These are phyloP conservation scores for Synanthedon andrenaeformis DNA, from an alignment of 2,888 invertebrate genomes.

Conservation along the genomic window DNA sequence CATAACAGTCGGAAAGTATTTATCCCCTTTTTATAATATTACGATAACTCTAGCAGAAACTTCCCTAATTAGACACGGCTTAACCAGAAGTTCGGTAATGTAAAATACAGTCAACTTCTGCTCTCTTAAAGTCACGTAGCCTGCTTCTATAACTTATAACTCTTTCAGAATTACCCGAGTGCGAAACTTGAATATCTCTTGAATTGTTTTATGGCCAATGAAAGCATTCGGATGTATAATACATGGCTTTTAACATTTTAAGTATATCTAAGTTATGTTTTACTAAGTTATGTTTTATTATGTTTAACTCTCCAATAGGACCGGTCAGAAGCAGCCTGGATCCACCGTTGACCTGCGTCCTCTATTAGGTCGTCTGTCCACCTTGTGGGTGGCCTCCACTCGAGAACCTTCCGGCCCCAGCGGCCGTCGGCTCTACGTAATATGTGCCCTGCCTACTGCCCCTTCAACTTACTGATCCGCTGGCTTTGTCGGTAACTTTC, in stretches of 20 bases:
- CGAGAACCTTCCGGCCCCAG: too few relatives aligned
- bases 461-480: too few relatives aligned
- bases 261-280: too few relatives aligned
- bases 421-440: too few relatives aligned
- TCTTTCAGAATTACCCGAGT: conserved; percentile 26
- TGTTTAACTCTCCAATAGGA: too few relatives aligned
- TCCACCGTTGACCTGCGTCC: too few relatives aligned
- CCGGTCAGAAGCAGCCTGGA: too few relatives aligned
- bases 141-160: conserved; percentile 30
- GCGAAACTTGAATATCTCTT: conserved; percentile 25
- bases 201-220: conserved; percentile 17
- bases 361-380: too few relatives aligned
- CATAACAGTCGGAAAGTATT: conserved; percentile 23
- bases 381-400: too few relatives aligned
- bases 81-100: conserved; percentile 42
- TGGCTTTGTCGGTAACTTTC: too few relatives aligned
- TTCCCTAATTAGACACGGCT: conserved; percentile 49
- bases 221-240: neutral
- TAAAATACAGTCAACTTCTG: conserved; percentile 42
- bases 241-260: neutral
- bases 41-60: conserved; percentile 34
- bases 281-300: too few relatives aligned
- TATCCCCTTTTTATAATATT: conserved; percentile 48
- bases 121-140: conserved; percentile 43
- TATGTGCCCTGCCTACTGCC: too few relatives aligned